phyloP scores from a whole-genome alignment of 2,113 vertebrate species.

The Shinisaurus crocodilurus region DNA sequence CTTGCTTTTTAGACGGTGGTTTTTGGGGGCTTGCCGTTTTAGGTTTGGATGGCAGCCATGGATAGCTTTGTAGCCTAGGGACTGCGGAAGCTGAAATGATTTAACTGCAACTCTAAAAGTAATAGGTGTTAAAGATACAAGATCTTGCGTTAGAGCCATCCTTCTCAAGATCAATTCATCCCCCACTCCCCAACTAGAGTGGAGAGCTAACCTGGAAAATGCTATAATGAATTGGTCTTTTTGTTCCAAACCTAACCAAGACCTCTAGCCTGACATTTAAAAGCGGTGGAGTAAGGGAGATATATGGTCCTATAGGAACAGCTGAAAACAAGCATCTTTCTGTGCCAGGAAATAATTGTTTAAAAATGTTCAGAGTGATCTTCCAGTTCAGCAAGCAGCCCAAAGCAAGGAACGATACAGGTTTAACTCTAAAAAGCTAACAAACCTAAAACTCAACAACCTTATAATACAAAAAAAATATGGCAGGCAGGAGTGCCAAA shows the following conservation, averaged over 20 bases:
- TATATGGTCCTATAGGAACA: not conserved
- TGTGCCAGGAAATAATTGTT: constrained; percentile 18
- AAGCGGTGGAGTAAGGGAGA: constrained; percentile 10
- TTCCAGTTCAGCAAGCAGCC: constrained; percentile 1
- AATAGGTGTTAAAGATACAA: constrained; percentile 58
- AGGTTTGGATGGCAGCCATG: constrained; percentile 49
- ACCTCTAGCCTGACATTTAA: constrained; percentile 35
- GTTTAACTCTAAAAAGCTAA: not conserved
- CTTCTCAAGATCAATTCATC: constrained; percentile 51
- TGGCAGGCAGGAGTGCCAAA: not conserved
- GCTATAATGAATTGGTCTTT: constrained; percentile 44
- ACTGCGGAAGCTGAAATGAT: constrained; percentile 41
- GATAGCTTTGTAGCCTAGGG: constrained; percentile 52
- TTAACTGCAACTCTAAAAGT: constrained; percentile 59
- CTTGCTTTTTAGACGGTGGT: not conserved
- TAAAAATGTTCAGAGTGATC: constrained; percentile 6
- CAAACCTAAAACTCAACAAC: not conserved
- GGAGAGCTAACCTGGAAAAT: constrained; percentile 50
- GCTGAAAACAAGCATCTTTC: constrained; percentile 23
- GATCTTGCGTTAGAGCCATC: constrained; percentile 45
- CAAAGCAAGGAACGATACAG: not conserved
- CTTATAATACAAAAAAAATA: not conserved
- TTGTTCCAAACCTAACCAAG: constrained; percentile 22
- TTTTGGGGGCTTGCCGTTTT: constrained; percentile 25
- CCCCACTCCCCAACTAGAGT: constrained; percentile 1